Evolutionary conservation across 2,888 invertebrate species (phyloP), one percentile per base, ranked within the genome.

Genomic region (Tipula confusa): DNA sequence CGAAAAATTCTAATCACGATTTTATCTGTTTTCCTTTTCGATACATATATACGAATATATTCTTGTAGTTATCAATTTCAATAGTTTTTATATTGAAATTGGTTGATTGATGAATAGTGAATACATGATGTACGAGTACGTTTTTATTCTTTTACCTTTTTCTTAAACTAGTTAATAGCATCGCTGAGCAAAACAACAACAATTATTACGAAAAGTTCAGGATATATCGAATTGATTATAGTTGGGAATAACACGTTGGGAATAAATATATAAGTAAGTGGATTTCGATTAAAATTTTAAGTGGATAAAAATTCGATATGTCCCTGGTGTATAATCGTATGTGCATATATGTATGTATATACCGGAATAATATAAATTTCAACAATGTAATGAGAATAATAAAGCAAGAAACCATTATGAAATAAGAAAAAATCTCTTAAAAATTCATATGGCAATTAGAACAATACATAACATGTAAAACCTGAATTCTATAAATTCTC

Each of bases 271-370:
- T 7, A 24, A 5, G 24, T 64, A 64, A 64, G 64, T 64, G 64
- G 64, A 64, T 64, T 64, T 64, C 24, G 64, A 64, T 64, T 64
- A 64, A 64, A 64, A 64, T 64, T 24, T 64, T 64, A 64, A 64
- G 64, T 64, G 64, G 64, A 24, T 24, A 64, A 24, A 18, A 24
- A 64, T 24, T 64, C 24, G 24, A 18, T 24, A 64, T 64, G 64
- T 64, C 64, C 2, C 24, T 64, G 2, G 64, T 24, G 24, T 24
- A n/a, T 64, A n/a, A 64, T 24, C 43, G 43, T 33, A 33, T n/a
- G n/a, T n/a, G n/a, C n/a, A n/a, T n/a, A n/a, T n/a, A 36, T 36
- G 36, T 36, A 7, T 36, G 36, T 36, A 36, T 5, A 2, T 6
- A 43, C 0, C 6, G 43, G 15, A 6, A 43, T 6, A 43, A 43